Evolutionary conservation across 2,888 invertebrate species (phyloP), one percentile per base, ranked within the genome.

Genomic region (Euplexia lucipara): DNA sequence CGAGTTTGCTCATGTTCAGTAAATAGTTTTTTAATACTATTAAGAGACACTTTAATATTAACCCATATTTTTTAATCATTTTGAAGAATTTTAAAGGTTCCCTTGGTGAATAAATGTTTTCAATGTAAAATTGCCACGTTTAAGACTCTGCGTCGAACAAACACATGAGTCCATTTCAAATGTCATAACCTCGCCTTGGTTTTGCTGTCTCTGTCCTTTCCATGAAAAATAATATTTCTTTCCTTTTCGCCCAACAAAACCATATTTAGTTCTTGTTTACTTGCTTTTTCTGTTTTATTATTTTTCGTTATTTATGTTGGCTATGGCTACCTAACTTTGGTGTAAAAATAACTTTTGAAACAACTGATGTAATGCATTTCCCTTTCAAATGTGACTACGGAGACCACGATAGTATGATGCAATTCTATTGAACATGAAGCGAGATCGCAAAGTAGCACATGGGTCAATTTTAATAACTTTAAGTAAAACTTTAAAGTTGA

Each of bases 351-450:
- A 42, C 16, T 57, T 14, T 32, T 16, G 8, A 41, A 39, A 22
- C 1, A 14, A 45, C 30, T 54, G 35, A 51, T 16, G 20, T 53
- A 45, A 61, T 71, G 8, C 51, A 16, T 45, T 34, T 32, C 9
- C 2, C 20, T 34, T 34, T 14, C 7, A 42, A 35, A 45, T 26
- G 20, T 20, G 16, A 37, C 26, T 34, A 75, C 2, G 18, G 32
- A 22, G 10, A 39, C 1, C 2, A 22, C n/a, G 20, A 42, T 18
- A 47, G 41, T 18, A 73, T 73, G 73, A 73, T 66, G 73, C 75
- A 73, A 73, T 78, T 58, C n/a, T 45, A 47, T 34, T 22, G 26
- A 14, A 73, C 16, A 78, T 73, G 67, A 66, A 66, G 37, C 34
- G 45, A 73, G 67, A 65, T 49, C 9, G 44, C 20, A 16, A 72